These are phyloP conservation scores for Nothoprocta perdicaria DNA, from an alignment of 2,113 vertebrate genomes.

Conservation along the genomic window DNA sequence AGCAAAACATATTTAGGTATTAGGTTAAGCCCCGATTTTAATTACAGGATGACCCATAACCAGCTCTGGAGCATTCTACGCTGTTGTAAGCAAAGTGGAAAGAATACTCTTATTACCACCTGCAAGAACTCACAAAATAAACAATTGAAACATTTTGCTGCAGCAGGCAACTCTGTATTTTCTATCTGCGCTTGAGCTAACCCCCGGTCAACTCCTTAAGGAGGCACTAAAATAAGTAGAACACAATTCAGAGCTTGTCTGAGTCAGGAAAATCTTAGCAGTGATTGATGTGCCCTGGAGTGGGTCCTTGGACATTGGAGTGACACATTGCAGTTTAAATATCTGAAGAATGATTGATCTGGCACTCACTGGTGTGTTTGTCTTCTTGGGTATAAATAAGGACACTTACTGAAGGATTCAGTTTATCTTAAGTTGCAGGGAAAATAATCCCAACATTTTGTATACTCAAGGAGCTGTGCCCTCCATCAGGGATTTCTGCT, in stretches of 20 bases:
- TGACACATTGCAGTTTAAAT: background rate
- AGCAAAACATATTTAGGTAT: background rate
- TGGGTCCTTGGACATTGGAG: background rate
- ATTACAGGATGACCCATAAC: background rate
- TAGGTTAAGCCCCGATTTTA: background rate
- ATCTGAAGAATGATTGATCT: background rate
- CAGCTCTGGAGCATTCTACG: background rate
- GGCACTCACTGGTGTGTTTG: background rate
- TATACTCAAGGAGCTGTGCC: background rate
- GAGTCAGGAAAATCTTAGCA: background rate
- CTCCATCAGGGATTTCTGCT: background rate
- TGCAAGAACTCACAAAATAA: conserved; percentile 14
- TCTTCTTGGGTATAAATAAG: background rate
- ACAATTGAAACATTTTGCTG: background rate
- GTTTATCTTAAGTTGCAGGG: background rate
- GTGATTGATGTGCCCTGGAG: background rate
- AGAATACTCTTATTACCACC: background rate
- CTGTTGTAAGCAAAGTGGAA: background rate
- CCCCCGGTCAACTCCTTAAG: background rate
- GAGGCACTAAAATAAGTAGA: conserved; percentile 1
- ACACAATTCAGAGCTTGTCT: background rate
- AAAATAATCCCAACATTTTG: background rate
- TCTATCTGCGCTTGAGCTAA: background rate
- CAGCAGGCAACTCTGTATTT: background rate
- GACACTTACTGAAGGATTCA: background rate